Evolutionary conservation across 2,797 vertebrate species (phyloP), one percentile per base, ranked within the genome.

Genomic region (Antennarius maculatus): DNA sequence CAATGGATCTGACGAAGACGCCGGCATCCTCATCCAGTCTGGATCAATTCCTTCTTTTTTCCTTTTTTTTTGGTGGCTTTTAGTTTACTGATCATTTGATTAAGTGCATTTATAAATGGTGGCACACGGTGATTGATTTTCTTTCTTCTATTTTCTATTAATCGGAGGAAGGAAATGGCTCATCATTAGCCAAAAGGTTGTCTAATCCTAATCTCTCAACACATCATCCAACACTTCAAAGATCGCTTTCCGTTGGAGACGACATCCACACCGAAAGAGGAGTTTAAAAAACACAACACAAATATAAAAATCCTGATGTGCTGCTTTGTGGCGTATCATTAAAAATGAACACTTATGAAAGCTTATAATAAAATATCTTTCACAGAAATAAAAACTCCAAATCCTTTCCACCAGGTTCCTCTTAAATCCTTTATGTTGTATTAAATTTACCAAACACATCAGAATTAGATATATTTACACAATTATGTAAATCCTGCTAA

Each of bases 81-180:
- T 79, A 77, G 75, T 79, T 85, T 82, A 82, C 74, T 87, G 68
- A 79, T 84, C 65, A 48, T 86, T 86, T 74, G 86, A 84, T 79
- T 72, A 79, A 77, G 73, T 69, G 69, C 8, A 2, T 80, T 87
- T 71, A 73, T 43, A 59, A 60, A 54, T n/a, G 31, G 13, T 0
- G 66, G 15, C 14, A 60, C 18, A 47, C 75, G 71, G 60, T 77
- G 81, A 86, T 79, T 52, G 31, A 72, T 74, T 55, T 66, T 2
- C 10, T 29, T 47, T 63, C 23, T 23, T 23, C 2, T 23, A 23
- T 23, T 23, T 23, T 23, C 2, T 23, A 23, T 23, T 23, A 23
- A 1, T 23, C 23, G 23, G 23, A 23, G 23, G 23, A 23, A 23
- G 54, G 60, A 23, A 68, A 71, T 29, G 48, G 61, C 17, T 28